A percentile compares a stretch with the other conserved stretches of the same genome.
phyloP scores from a whole-genome alignment of 2,888 invertebrate species.

The Hipparchia semele region DNA sequence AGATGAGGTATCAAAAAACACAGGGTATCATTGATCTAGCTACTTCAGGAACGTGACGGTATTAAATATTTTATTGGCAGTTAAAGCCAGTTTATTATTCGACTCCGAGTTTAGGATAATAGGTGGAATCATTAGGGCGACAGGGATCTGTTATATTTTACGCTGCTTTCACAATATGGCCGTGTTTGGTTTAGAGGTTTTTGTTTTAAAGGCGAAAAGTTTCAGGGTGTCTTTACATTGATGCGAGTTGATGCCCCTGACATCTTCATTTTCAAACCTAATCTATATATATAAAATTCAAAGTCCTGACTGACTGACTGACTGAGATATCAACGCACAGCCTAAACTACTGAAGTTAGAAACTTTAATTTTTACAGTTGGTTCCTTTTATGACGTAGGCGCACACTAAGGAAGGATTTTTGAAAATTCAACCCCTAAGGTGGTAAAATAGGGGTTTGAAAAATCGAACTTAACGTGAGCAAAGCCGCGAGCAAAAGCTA shows the following conservation, averaged over 20 bases:
- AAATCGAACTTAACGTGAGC: too few species aligned
- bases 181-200: constrained; percentile 18
- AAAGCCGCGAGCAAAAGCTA: too few species aligned
- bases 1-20: constrained; percentile 59
- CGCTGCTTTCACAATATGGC: constrained; percentile 31
- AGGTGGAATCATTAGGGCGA: constrained; percentile 71
- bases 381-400: too few species aligned
- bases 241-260: neutral
- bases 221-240: neutral
- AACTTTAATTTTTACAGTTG: too few species aligned
- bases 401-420: too few species aligned
- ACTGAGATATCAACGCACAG: too few species aligned
- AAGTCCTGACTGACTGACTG: too few species aligned
- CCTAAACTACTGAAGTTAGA: too few species aligned
- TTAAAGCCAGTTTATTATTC: constrained; percentile 76
- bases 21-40: constrained; percentile 64
- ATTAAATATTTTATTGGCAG: constrained; percentile 80
- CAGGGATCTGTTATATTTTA: constrained; percentile 59
- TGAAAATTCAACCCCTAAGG: too few species aligned
- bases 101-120: constrained; percentile 74
- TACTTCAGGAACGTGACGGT: constrained; percentile 61
- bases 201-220: constrained; percentile 4
- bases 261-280: too few species aligned
- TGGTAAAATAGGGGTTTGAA: too few species aligned
- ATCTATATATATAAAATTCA: too few species aligned